A percentile compares a stretch with the other conserved stretches of the same genome.
phyloP scores from a whole-genome alignment of 2,113 vertebrate genomes.

The Lampris incognitus region DNA sequence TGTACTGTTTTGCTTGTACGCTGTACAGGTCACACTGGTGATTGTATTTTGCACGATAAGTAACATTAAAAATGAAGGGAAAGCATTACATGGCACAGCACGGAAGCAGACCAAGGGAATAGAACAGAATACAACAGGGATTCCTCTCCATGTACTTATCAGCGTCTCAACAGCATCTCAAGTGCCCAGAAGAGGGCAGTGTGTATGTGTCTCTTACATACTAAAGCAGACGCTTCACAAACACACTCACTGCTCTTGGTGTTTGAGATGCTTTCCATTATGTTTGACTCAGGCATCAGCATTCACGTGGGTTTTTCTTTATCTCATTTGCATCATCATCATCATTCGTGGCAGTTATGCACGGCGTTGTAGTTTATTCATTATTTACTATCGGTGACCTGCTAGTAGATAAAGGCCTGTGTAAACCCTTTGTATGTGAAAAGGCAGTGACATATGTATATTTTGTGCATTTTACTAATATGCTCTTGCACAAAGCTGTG shows the following conservation, averaged over 20 bases:
- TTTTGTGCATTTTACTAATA: neutral
- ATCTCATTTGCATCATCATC: constrained; percentile 7
- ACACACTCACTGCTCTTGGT: neutral
- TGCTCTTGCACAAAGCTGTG: neutral
- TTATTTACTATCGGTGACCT: neutral
- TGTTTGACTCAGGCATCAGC: neutral
- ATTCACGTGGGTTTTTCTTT: neutral
- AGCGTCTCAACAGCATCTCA: neutral
- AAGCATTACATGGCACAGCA: too few relatives aligned
- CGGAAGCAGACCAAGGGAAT: too few relatives aligned
- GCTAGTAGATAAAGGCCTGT: neutral
- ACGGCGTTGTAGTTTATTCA: neutral
- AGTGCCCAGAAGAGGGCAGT: constrained; percentile 72
- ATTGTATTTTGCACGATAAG: neutral
- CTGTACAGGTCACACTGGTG: neutral
- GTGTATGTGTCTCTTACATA: constrained; percentile 29
- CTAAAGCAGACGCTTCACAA: neutral
- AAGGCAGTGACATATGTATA: too few relatives aligned
- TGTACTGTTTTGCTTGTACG: too few relatives aligned
- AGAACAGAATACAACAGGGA: too few relatives aligned
- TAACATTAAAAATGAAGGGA: too few relatives aligned
- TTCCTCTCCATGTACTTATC: too few relatives aligned
- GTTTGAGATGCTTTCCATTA: neutral
- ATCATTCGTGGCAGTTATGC: neutral
- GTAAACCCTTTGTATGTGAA: too few relatives aligned